Percentiles rank a stretch among this genome's conserved stretches.
phyloP scores from a whole-genome alignment of 2,888 invertebrate genomes.

The Papilio elwesi region DNA sequence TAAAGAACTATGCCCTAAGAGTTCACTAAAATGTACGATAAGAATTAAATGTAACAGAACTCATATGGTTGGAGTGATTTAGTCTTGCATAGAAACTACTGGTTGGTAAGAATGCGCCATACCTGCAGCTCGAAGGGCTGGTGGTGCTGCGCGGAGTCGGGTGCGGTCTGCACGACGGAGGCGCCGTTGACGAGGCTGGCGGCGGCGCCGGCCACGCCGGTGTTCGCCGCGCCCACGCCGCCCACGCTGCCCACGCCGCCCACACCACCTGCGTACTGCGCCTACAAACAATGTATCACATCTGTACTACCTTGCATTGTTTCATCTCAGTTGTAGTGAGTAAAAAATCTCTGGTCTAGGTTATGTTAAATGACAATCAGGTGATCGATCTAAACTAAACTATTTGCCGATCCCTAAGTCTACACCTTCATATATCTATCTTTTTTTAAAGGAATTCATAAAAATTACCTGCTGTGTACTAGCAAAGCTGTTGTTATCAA shows the following conservation, averaged over 20 bases:
- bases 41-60: too few relatives aligned
- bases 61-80: too few relatives aligned
- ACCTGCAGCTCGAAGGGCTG: conserved; percentile 93
- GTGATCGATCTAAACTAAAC: neutral
- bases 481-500: conserved; percentile 80
- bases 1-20: too few relatives aligned
- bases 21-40: too few relatives aligned
- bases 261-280: conserved; percentile 55
- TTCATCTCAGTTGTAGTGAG: too few relatives aligned
- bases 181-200: conserved; percentile 77
- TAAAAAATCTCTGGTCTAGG: too few relatives aligned
- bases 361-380: neutral
- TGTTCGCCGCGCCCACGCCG: conserved; percentile 53
- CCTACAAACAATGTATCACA: conserved; percentile 28
- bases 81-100: neutral
- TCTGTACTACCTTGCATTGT: neutral
- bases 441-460: neutral
- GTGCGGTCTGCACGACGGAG: conserved; percentile 78
- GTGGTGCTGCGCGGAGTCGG: conserved; percentile 84
- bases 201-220: conserved; percentile 59
- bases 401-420: too few relatives aligned
- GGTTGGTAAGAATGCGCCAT: neutral
- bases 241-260: conserved; percentile 51
- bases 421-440: neutral
- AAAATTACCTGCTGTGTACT: conserved; percentile 75